Evolutionary conservation across 1,140 invertebrate species (phyloP), one percentile per base, ranked within the genome.

Genomic region (Drosophila seguyi): DNA sequence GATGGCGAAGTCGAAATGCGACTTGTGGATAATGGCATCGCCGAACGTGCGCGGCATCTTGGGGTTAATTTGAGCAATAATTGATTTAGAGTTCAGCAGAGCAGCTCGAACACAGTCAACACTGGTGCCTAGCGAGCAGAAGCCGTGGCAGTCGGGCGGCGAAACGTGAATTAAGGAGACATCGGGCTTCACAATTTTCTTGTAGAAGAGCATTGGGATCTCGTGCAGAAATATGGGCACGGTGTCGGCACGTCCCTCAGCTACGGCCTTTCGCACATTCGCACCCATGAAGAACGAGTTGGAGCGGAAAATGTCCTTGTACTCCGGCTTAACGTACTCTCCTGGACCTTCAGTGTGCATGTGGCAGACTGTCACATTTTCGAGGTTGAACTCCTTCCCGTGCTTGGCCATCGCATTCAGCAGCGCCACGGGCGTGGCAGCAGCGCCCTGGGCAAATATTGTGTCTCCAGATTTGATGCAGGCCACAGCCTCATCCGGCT

Each of bases 331-430:
- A 22, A 95, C 95, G 90, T 98, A 98, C 0, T 95, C 93, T 0
- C 97, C 97, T 0, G 95, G 94, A 47, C 97, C 97, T 93, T 99
- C 98, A 0, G 98, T 98, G 92, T 99, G 98, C 95, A 99, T 98
- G 85, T 99, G 98, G 81, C 97, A 97, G 0, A 99, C 95, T 27
- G 94, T 95, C 6, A 99, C 95, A 92, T 97, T 94, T 76, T 95
- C 94, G 20, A 99, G 92, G 14, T 95, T 94, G 2, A 94, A 95
- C 10, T 93, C 92, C 77, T 96, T 96, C 3, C 97, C 98, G 80
- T 97, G 95, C 13, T 96, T 94, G 0, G 97, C 96, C 95, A 99
- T 96, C 2, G 97, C 97, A 60, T 96, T 94, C 1, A 98, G 93
- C 5, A 98, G 93, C 36, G 95, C 94, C 16, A 96, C 93, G 0